Evolutionary conservation across 2,113 vertebrate species (phyloP), one percentile per base, ranked within the genome.

Genomic region (Silurus asotus): DNA sequence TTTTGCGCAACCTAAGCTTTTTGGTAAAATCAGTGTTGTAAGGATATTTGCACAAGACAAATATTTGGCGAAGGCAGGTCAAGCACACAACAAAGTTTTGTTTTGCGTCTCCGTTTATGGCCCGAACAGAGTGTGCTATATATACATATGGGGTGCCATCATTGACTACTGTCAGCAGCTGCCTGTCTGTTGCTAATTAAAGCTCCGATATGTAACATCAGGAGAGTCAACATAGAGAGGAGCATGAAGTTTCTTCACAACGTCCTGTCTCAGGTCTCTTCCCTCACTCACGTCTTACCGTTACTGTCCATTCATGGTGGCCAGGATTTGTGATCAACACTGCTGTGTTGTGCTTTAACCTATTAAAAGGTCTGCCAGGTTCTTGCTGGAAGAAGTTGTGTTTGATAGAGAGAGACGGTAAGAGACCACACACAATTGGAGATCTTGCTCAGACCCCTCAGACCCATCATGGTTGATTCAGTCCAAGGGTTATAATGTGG

Each of bases 181-280:
- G 89, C 87, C 86, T 82, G 62, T 28, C 8, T 53, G 1, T 48
- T 82, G 59, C 92, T 94, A 93, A 94, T 94, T 94, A 90, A 87
- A 90, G 86, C 83, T 9, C 87, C 81, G 89, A 93, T 91, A 89
- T 93, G 92, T 92, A 91, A 93, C 91, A 86, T 93, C 89, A 90
- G 93, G 90, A 79, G 89, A 84, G 83, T 78, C 64, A 86, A 87
- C 84, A 69, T 87, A 59, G 65, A 58, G 85, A 11, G 84, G 88
- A 89, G 89, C 84, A 55, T 89, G 91, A 91, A 90, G 88, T 92
- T 92, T 93, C 90, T 81, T 88, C 70, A 82, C 85, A 83, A 28
- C 81, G 48, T 70, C 45, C 58, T 49, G 0, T 92, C 93, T 91
- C 91, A 89, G 93, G 92, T 90, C 92, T 72, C 25, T 87, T 91